These are phyloP conservation scores for Saccopteryx leptura DNA, from an alignment of 2,113 vertebrate genomes.

Conservation along the genomic window DNA sequence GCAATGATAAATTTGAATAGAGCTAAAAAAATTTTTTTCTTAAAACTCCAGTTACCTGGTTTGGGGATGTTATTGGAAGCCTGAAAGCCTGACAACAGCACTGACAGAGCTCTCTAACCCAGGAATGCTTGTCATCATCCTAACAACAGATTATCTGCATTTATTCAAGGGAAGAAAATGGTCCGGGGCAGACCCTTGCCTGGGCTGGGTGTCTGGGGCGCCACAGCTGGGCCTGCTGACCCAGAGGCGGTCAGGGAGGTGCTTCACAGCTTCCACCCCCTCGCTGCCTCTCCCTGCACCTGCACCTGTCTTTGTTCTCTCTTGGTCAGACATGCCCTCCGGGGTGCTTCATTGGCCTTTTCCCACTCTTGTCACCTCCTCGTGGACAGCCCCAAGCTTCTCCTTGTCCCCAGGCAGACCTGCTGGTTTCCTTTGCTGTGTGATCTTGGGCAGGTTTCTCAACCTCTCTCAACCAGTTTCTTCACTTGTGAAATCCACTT, in stretches of 20 bases:
- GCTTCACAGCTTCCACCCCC: neutral
- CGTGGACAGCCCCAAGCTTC: neutral
- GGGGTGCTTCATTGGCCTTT: neutral
- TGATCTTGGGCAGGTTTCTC: neutral
- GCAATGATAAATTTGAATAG: conserved; percentile 19
- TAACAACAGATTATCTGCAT: neutral
- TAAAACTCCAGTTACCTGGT: neutral
- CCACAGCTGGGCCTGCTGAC: neutral
- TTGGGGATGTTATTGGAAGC: neutral
- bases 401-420: neutral
- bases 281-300: neutral
- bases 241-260: too few relatives aligned
- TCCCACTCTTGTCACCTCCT: neutral
- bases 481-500: neutral
- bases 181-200: neutral
- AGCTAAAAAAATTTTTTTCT: neutral
- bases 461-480: conserved; percentile 43
- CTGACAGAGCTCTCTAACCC: neutral
- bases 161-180: neutral
- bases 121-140: conserved; percentile 11
- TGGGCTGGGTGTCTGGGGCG: neutral
- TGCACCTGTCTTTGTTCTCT: conserved; percentile 55
- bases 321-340: neutral
- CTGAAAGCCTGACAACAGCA: neutral
- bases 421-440: neutral